Evolutionary conservation across 1,140 invertebrate species (phyloP).

Genomic region (Lasaia peninsularis): DNA sequence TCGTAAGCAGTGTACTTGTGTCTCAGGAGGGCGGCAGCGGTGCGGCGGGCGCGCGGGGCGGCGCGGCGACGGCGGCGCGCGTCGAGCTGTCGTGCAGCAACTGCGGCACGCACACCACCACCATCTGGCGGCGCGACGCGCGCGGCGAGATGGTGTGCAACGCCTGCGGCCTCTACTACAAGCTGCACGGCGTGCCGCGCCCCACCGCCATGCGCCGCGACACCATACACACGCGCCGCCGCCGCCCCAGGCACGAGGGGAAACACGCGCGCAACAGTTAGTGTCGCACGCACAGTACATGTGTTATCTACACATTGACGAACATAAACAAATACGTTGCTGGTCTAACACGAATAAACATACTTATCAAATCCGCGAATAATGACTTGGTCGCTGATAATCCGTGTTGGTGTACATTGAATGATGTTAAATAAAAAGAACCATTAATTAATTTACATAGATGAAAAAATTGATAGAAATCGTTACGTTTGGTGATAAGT

Average conservation of each 20-base stretch:
- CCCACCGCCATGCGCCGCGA: slow-evolving; percentile 97
- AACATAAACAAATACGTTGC: neutral
- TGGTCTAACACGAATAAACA: neutral
- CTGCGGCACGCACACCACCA: slow-evolving; percentile 93
- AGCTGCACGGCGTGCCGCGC: slow-evolving; percentile 92
- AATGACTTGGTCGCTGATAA: too few relatives aligned
- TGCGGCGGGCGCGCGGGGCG: too few relatives aligned
- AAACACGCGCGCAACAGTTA: slow-evolving; percentile 70
- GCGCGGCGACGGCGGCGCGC: too few relatives aligned
- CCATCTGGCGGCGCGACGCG: slow-evolving; percentile 93
- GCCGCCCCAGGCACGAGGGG: slow-evolving; percentile 87
- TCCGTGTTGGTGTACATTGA: too few relatives aligned
- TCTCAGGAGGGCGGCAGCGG: too few relatives aligned
- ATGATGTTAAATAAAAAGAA: too few relatives aligned
- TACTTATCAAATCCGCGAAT: too few relatives aligned
- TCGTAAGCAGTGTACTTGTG: too few relatives aligned
- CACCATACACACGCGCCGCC: slow-evolving; percentile 96
- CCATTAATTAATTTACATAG: too few relatives aligned
- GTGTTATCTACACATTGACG: neutral
- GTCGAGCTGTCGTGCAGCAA: slow-evolving; percentile 88
- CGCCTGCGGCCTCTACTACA: slow-evolving; percentile 95
- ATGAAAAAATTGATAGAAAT: too few relatives aligned
- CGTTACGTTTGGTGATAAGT: too few relatives aligned
- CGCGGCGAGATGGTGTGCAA: slow-evolving; percentile 96
- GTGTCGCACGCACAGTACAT: slow-evolving; percentile 15